These are phyloP conservation scores for Micromussa lordhowensis DNA, from an alignment of 92 coral and sea anemone species.

Conservation along the genomic window DNA sequence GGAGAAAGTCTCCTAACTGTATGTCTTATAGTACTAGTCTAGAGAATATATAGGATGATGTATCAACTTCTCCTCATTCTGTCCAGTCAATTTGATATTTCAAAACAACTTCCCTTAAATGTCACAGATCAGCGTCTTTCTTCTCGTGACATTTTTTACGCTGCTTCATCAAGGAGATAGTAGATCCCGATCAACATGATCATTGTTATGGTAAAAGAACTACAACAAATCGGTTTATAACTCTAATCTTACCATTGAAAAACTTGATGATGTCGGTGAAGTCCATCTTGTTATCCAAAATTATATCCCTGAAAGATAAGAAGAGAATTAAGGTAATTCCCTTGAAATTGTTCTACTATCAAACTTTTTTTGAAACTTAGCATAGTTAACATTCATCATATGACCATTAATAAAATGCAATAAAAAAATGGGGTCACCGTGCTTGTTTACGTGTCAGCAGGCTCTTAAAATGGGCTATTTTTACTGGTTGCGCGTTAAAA, in stretches of 20 bases:
- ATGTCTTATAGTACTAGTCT: not conserved
- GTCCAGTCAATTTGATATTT: not conserved
- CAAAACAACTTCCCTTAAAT: not conserved
- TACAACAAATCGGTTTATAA: not conserved
- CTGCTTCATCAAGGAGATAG: not conserved
- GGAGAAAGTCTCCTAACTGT: not conserved
- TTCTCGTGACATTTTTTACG: not conserved
- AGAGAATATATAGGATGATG: not conserved
- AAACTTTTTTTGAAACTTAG: too few relatives aligned
- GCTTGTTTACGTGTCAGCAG: too few relatives aligned
- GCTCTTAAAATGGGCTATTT: too few relatives aligned
- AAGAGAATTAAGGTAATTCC: too few relatives aligned
- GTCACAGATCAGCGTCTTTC: not conserved
- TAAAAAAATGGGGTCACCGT: too few relatives aligned
- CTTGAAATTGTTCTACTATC: too few relatives aligned
- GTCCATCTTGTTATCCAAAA: slow-evolving; percentile 97
- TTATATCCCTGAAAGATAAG: slow-evolving; percentile 77
- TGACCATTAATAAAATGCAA: too few relatives aligned
- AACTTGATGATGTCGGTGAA: slow-evolving; percentile 98
- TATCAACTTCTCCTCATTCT: too few relatives aligned
- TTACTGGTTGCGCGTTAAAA: too few relatives aligned
- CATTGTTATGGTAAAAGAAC: not conserved
- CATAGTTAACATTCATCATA: too few relatives aligned
- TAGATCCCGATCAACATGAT: not conserved
- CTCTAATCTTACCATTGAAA: slow-evolving; percentile 85